A percentile compares a stretch with the other conserved stretches of the same genome.
Conservation (phyloP, 2,113 vertebrate genomes). For the Laticauda laticaudata region DNA sequence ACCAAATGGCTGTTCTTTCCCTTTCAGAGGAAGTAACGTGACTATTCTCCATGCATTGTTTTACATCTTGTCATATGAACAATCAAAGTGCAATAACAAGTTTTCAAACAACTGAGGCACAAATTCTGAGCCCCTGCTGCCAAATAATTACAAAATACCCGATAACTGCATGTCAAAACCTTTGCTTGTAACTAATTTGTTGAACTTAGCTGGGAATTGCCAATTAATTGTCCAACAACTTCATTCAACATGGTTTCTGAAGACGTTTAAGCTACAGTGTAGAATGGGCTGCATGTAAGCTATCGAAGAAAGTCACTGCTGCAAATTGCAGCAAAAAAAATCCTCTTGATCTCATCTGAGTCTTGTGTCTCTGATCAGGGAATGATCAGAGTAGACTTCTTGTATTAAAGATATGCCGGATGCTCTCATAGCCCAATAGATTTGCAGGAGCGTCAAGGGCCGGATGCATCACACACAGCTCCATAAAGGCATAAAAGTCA, state of each 20-base stretch:
- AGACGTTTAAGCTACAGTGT: neutral
- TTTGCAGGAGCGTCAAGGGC: too few species aligned
- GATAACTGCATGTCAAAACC: neutral
- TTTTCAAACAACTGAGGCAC: neutral
- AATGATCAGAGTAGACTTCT: neutral
- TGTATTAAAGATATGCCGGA: neutral
- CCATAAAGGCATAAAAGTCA: too few species aligned
- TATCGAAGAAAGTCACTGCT: neutral
- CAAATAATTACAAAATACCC: neutral
- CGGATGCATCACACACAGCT: too few species aligned
- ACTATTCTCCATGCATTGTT: neutral
- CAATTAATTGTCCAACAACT: neutral
- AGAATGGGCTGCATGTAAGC: neutral
- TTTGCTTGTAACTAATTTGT: neutral
- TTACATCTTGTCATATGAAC: neutral
- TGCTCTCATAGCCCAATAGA: neutral
- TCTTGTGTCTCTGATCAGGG: neutral
- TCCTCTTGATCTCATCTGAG: neutral
- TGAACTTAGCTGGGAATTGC: neutral
- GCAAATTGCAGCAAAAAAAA: neutral
- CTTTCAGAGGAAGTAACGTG: neutral
- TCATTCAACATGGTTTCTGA: neutral
- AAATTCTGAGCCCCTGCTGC: neutral
- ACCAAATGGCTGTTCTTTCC: neutral
- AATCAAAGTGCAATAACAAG: neutral